Evolutionary conservation across 2,888 invertebrate species (phyloP), one percentile per base, ranked within the genome.

Genomic region (Heliconius hortense): DNA sequence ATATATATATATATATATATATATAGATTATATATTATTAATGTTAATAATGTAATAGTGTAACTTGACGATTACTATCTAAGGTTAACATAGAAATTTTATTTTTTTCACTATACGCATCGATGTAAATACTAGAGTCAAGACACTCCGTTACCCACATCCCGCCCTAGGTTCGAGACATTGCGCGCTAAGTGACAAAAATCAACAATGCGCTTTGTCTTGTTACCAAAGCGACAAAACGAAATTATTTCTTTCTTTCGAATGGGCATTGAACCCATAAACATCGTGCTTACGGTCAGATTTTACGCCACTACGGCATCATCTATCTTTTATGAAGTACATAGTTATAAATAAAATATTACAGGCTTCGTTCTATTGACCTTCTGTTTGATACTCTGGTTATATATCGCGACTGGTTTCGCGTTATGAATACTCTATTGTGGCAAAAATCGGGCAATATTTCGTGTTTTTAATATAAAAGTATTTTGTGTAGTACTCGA

Each of bases 401-500:
- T 35, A 35, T 63, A 35, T 64, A 69, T 35, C 62, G 53, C 69
- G 21, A 60, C 43, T 53, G 62, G 63, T 68, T 53, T 24, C 31
- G 24, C n/a, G 21, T 60, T 73, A 39, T 21, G 71, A 67, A 59
- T 18, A 26, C 62, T 13, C 26, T 62, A 31, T 39, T 63, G 62
- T 63, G 21, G 35, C 62, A 70, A 70, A 69, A 60, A 31, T 31
- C 74, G 13, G 56, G 69, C 74, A 74, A 71, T 74, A 56, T 68
- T 74, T 74, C 69, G 28, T 74, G 74, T 62, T 74, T 72, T 63
- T 74, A 74, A 74, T 74, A 74, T 74, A 74, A 74, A 74, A 74
- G 53, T 73, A 73, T 73, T 73, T 67, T 68, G 60, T 60, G 73
- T 68, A 43, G 73, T 63, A 70, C 74, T 74, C 53, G 28, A 63